These are phyloP conservation scores for Pygoscelis antarcticus DNA, from an alignment of 2,113 vertebrate genomes.

Conservation along the genomic window DNA sequence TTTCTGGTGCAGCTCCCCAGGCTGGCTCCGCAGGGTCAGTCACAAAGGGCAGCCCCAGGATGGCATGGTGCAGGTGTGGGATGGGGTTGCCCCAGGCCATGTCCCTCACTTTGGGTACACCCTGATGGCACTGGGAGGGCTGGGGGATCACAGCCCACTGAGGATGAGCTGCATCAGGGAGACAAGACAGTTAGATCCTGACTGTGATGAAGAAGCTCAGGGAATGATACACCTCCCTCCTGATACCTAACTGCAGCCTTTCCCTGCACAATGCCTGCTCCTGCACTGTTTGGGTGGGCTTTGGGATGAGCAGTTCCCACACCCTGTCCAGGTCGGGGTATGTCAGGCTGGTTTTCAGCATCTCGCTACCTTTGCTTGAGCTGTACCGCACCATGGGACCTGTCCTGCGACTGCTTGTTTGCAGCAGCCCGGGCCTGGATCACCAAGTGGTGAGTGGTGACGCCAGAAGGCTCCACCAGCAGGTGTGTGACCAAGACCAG, in stretches of 20 bases:
- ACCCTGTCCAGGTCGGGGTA: no score
- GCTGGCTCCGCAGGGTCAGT: not conserved
- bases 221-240: not conserved
- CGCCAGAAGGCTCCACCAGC: not conserved
- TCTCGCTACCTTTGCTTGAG: not conserved
- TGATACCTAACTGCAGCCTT: not conserved
- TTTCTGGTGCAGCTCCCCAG: not conserved
- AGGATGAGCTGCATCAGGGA: not conserved
- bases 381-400: not conserved
- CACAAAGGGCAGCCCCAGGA: not conserved
- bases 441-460: not conserved
- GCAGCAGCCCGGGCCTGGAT: not conserved
- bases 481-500: not conserved
- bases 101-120: not conserved
- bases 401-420: rapidly evolving
- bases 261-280: not conserved
- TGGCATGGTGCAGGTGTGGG: not conserved
- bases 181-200: not conserved
- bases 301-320: not conserved
- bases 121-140: no score
- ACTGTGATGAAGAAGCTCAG: not conserved
- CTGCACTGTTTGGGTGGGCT: not conserved
- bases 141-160: not conserved
- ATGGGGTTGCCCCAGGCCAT: not conserved
- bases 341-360: not conserved